Conservation (phyloP, 2,797 vertebrate genomes). For the Sebastolobus altivelis region DNA sequence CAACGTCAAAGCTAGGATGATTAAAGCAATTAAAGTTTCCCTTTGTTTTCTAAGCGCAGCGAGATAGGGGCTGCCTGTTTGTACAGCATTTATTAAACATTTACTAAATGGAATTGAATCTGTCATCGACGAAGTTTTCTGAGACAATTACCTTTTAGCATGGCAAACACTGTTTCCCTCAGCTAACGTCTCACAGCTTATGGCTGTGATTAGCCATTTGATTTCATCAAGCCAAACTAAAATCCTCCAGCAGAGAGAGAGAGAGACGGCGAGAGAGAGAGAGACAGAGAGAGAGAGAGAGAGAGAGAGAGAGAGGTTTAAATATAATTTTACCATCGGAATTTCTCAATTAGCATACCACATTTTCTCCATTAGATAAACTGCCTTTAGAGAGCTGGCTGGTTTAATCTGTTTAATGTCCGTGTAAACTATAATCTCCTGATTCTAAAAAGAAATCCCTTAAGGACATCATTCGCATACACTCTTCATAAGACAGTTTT, state of each 20-base stretch:
- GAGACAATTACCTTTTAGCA: constrained; percentile 94
- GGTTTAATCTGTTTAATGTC: constrained; percentile 88
- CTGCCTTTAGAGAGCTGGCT: constrained; percentile 86
- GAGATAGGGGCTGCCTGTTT: constrained; percentile 91
- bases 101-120: constrained; percentile 97
- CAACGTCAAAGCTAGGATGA: constrained; percentile 95
- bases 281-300: constrained; percentile 35
- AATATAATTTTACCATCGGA: constrained; percentile 85
- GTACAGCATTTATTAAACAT: constrained; percentile 97
- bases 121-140: constrained; percentile 94
- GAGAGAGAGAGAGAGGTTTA: constrained; percentile 54
- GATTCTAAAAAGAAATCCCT: constrained; percentile 87
- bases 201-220: constrained; percentile 83
- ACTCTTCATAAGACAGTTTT: constrained; percentile 80
- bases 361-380: constrained; percentile 89
- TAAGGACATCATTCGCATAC: constrained; percentile 84
- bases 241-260: constrained; percentile 71
- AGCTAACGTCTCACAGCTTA: constrained; percentile 83
- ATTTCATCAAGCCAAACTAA: constrained; percentile 84
- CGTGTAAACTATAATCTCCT: constrained; percentile 87
- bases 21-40: constrained; percentile 99
- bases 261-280: constrained; percentile 27
- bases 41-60: constrained; percentile 94
- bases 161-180: constrained; percentile 92
- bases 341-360: constrained; percentile 88